phyloP scores from a whole-genome alignment of 2,797 vertebrate species.

The Sebastes minor region DNA sequence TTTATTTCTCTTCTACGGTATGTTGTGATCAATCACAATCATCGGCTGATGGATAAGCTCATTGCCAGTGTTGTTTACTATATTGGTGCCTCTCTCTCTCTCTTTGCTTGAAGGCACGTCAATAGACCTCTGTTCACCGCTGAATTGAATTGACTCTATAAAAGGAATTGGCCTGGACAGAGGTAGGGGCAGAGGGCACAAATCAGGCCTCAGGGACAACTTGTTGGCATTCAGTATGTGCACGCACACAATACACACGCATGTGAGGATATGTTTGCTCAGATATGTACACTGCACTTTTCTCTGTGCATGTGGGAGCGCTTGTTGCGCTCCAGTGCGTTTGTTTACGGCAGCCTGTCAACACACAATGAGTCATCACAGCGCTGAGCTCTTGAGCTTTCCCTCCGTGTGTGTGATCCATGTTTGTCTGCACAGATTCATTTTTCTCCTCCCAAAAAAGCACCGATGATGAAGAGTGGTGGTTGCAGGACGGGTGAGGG shows the following conservation, averaged over 20 bases:
- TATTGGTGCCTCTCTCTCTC: neutral
- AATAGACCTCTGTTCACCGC: slow-evolving; percentile 26
- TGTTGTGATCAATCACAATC: slow-evolving; percentile 16
- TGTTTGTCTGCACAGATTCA: slow-evolving; percentile 23
- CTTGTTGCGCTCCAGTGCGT: slow-evolving; percentile 52
- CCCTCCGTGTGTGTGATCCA: slow-evolving; percentile 31
- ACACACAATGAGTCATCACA: slow-evolving; percentile 46
- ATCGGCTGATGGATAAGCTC: slow-evolving; percentile 14
- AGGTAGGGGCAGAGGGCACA: slow-evolving; percentile 32
- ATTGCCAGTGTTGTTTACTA: neutral
- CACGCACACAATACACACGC: slow-evolving; percentile 1
- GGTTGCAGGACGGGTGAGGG: neutral
- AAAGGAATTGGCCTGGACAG: slow-evolving; percentile 51
- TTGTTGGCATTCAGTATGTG: slow-evolving; percentile 38
- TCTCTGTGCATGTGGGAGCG: slow-evolving; percentile 40
- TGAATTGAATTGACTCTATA: slow-evolving; percentile 48
- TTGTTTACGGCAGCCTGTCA: slow-evolving; percentile 59
- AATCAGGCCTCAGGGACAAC: slow-evolving; percentile 51
- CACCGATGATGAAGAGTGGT: slow-evolving; percentile 1
- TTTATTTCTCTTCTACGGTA: slow-evolving; percentile 2
- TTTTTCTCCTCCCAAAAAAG: slow-evolving; percentile 12
- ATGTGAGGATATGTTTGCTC: slow-evolving; percentile 35
- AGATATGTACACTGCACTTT: slow-evolving; percentile 30
- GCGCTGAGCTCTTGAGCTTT: neutral
- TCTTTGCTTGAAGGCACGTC: slow-evolving; percentile 37